Base-by-base conservation (phyloP, 1,140 invertebrate species). In the Cyclargus thomasi region DNA sequence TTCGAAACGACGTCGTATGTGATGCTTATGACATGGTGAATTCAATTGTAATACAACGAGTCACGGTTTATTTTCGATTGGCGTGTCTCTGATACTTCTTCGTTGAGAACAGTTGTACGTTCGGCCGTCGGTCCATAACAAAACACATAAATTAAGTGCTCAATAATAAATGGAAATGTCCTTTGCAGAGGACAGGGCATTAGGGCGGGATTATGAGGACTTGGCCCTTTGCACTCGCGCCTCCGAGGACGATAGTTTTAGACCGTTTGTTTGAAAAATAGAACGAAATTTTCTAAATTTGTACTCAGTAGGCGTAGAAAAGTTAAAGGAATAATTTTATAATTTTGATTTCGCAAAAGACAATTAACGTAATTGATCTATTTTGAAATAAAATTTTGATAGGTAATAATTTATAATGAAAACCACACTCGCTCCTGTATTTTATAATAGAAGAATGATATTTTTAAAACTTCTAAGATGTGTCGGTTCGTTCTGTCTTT, bases 141-240 rank as follows among this genome's bases (percentile, higher is more conserved):
- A 90, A 89, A 90, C 88, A 90, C 88, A 90, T 90, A 90, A 90
- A 90, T 90, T 90, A 90, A 90, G 86, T 89, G 85, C 86, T 89
- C 88, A 90, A 90, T 90, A 90, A 90, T 89, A 90, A 90, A 90
- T 90, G 88, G 88, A 88, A 90, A 88, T 90, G 88, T 90, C 86
- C 88, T 80, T 88, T 86, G 85, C 88, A 90, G 86, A 88, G 88
- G 88, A 90, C 88, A 87, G 86, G 84, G 88, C 85, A 89, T 88
- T 90, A 90, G 85, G 86, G 84, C 85, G 81, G 86, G 86, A 88
- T 90, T 90, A 90, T 89, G 85, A 88, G 82, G 76, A 82, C 79
- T 75, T 77, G 74, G 75, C 79, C 80, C 80, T 82, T 71, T 78
- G 75, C 78, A 80, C 79, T 86, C 74, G 69, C 76, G 73, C 70